phyloP scores from a whole-genome alignment of 2,797 vertebrate species.

The Rhabdophis nuchalis region DNA sequence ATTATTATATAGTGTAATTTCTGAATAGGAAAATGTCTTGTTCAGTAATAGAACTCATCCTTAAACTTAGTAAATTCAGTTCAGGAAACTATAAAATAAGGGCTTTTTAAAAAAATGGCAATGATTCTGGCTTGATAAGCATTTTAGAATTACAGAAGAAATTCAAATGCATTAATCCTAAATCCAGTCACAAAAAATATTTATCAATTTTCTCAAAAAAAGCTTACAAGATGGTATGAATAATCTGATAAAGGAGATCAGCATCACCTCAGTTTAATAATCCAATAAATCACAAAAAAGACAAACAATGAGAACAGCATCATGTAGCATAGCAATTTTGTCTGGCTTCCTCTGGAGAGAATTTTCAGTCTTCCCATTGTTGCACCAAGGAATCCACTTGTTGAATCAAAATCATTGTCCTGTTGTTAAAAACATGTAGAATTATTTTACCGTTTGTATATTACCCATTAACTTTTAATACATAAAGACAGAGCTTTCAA shows the following conservation, averaged over 20 bases:
- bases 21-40: neutral
- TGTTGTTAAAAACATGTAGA: slow-evolving; percentile 39
- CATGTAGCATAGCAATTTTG: slow-evolving; percentile 92
- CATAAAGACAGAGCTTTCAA: neutral
- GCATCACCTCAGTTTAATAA: slow-evolving; percentile 82
- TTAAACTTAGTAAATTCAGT: slow-evolving; percentile 24
- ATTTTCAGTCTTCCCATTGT: slow-evolving; percentile 89
- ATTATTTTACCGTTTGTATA: neutral
- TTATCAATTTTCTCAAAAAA: slow-evolving; percentile 43
- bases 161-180: slow-evolving; percentile 44
- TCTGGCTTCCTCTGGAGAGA: slow-evolving; percentile 92
- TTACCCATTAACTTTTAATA: neutral
- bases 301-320: slow-evolving; percentile 92
- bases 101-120: slow-evolving; percentile 15
- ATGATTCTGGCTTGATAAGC: neutral
- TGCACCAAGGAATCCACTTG: slow-evolving; percentile 87
- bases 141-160: slow-evolving; percentile 26
- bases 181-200: slow-evolving; percentile 47
- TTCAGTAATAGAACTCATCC: neutral
- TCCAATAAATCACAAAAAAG: slow-evolving; percentile 94
- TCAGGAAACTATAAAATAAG: slow-evolving; percentile 45
- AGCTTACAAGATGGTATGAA: slow-evolving; percentile 23
- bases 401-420: slow-evolving; percentile 94
- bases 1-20: neutral
- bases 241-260: neutral